Evolutionary conservation across 92 coral and sea anemone genomes (phyloP).

Genomic region (Actinernus sp.): DNA sequence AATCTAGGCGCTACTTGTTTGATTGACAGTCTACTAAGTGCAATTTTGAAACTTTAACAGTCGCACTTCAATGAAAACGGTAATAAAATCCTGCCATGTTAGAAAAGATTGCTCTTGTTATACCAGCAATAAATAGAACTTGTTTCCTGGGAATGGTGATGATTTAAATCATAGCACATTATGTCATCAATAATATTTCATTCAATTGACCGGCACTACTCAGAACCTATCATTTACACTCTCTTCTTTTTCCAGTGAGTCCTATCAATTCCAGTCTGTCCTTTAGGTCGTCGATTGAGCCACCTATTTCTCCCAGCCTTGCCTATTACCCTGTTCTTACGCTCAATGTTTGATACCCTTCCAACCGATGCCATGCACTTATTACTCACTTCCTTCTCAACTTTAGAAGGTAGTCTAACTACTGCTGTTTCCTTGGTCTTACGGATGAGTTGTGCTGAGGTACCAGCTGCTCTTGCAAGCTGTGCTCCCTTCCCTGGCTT

Average conservation of each 20-base stretch:
- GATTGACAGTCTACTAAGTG: no score
- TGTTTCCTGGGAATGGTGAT: no score
- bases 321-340: slow-evolving; percentile 91
- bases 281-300: slow-evolving; percentile 95
- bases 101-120: no score
- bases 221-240: slow-evolving; percentile 48
- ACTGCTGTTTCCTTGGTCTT: slow-evolving; percentile 76
- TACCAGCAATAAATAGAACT: no score
- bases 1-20: no score
- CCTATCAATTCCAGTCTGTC: slow-evolving; percentile 95
- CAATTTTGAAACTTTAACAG: no score
- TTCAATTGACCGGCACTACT: no score
- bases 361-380: slow-evolving; percentile 92
- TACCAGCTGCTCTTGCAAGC: slow-evolving; percentile 96
- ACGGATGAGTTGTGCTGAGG: slow-evolving; percentile 93
- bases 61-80: no score
- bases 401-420: slow-evolving; percentile 92
- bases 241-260: slow-evolving; percentile 97
- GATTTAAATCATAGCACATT: no score
- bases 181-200: no score
- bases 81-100: no score
- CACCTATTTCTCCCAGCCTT: slow-evolving; percentile 98
- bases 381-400: slow-evolving; percentile 79
- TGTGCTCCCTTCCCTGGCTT: slow-evolving; percentile 96
- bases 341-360: slow-evolving; percentile 93